Conservation (phyloP, 2,113 vertebrate genomes). For the Acinonyx jubatus region DNA sequence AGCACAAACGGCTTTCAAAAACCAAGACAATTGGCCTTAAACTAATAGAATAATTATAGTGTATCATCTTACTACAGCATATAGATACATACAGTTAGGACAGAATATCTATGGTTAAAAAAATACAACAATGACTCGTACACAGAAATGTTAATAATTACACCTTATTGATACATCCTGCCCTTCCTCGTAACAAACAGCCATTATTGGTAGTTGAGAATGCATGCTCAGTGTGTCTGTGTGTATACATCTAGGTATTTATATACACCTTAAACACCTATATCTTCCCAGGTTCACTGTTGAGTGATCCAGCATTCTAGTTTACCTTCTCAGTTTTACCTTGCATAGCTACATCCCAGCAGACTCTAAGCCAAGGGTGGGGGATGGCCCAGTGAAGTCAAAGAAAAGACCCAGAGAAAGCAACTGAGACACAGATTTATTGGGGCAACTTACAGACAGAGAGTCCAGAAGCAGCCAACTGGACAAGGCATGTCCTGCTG, state of each 20-base stretch:
- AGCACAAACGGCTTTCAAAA: neutral
- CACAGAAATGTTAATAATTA: neutral
- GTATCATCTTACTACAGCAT: neutral
- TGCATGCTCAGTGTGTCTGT: neutral
- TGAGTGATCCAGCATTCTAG: neutral
- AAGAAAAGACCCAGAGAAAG: neutral
- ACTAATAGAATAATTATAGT: neutral
- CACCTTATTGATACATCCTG: neutral
- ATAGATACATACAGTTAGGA: neutral
- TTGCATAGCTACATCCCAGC: neutral
- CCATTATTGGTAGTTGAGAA: neutral
- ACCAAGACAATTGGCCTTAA: slow-evolving; percentile 16
- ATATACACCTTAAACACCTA: neutral
- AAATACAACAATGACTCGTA: neutral
- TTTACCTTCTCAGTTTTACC: neutral
- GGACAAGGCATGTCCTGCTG: neutral
- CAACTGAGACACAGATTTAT: neutral
- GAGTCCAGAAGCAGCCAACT: neutral
- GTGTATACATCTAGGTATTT: neutral
- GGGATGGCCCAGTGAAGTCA: neutral
- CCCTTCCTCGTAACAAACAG: neutral
- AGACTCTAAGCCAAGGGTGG: neutral
- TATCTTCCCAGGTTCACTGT: neutral
- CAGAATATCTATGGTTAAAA: neutral
- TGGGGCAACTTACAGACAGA: neutral